Percentiles rank a stretch among this genome's conserved stretches.
phyloP scores from a whole-genome alignment of 2,113 vertebrate genomes.

The Zosterops borbonicus region DNA sequence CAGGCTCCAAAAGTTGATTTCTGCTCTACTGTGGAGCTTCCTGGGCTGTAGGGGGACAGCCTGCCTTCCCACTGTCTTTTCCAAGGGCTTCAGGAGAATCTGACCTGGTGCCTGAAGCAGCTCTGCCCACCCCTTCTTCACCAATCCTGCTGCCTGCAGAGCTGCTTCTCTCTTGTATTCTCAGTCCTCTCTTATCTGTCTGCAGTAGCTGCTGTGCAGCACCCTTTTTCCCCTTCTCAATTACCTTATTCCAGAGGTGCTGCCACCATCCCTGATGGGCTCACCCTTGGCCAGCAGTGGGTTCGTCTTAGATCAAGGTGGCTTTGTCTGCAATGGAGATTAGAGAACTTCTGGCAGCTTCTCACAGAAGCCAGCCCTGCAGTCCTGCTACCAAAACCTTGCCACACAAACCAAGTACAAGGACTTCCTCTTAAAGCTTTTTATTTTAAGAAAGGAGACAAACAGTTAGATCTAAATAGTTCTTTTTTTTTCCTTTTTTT shows the following conservation, averaged over 20 bases:
- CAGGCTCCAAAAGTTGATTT: neutral
- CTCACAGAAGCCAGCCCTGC: neutral
- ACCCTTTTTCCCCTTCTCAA: neutral
- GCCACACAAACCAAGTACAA: neutral
- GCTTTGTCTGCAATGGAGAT: rapidly evolving
- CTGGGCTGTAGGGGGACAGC: neutral
- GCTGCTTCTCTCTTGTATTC: neutral
- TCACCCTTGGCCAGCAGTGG: neutral
- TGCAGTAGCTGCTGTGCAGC: neutral
- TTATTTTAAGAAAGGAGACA: neutral
- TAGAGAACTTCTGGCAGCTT: neutral
- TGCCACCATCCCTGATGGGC: neutral
- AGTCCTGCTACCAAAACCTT: neutral
- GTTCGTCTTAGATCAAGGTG: rapidly evolving
- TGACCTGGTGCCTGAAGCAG: rapidly evolving
- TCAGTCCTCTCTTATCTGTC: neutral
- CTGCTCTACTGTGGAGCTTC: neutral
- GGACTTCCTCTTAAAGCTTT: neutral
- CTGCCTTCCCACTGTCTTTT: neutral
- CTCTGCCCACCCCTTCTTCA: neutral
- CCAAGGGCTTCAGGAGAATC: neutral
- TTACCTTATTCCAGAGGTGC: neutral
- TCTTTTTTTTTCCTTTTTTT: too few relatives aligned
- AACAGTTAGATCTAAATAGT: neutral
- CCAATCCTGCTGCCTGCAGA: neutral